These are phyloP conservation scores for Nannospalax galili DNA, from an alignment of 2,113 vertebrate genomes.

Conservation along the genomic window DNA sequence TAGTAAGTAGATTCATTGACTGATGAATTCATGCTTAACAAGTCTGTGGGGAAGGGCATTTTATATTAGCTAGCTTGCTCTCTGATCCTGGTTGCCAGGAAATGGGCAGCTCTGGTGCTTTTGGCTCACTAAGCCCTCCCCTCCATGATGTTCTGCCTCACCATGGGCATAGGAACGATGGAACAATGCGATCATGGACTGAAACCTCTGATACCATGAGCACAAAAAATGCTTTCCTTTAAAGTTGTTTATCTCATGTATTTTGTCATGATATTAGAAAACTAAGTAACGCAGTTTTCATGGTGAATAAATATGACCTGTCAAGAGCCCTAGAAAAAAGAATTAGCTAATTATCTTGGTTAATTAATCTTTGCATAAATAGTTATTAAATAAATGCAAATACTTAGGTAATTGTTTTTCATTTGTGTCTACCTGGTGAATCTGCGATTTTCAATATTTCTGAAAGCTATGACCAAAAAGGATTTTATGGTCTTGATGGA, in stretches of 20 bases:
- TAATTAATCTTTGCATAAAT: not conserved
- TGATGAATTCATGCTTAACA: not conserved
- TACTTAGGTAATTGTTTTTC: not conserved
- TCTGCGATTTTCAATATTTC: not conserved
- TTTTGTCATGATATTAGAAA: not conserved
- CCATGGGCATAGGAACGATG: not conserved
- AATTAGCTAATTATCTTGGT: not conserved
- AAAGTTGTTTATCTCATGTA: not conserved
- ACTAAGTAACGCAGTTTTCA: not conserved
- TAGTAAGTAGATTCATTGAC: not conserved
- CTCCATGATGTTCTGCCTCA: not conserved
- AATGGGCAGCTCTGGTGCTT: not conserved
- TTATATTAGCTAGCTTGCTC: not conserved
- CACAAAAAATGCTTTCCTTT: not conserved
- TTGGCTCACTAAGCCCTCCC: not conserved
- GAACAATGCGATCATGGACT: not conserved
- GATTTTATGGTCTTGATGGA: not conserved
- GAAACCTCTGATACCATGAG: not conserved
- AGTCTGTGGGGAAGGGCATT: not conserved
- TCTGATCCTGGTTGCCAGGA: not conserved
- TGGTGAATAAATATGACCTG: not conserved
- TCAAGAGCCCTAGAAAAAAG: slow-evolving; percentile 32
- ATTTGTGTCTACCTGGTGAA: not conserved
- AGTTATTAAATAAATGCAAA: not conserved
- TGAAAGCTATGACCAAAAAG: not conserved